Evolutionary conservation across 2,797 vertebrate genomes (phyloP).

Genomic region (Pteropus rufus): DNA sequence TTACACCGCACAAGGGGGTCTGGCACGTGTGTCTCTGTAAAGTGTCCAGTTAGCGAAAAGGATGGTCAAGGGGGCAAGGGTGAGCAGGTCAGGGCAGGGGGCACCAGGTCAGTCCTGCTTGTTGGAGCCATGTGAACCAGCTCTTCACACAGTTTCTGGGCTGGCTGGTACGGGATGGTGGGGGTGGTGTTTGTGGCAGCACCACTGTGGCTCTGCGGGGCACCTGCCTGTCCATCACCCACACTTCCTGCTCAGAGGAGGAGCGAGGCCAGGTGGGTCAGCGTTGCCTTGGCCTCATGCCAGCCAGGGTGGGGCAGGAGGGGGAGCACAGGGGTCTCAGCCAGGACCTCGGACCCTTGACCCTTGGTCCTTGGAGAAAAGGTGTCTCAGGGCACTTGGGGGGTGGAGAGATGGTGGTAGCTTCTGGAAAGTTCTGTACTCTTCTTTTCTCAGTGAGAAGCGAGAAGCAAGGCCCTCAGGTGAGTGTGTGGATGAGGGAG

Average conservation of each 20-base stretch:
- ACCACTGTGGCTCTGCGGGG: background rate
- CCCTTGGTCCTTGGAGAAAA: background rate
- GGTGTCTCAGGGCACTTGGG: background rate
- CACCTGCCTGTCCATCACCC: background rate
- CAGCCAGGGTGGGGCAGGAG: background rate
- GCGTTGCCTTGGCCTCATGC: fast-evolving
- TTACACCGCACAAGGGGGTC: background rate
- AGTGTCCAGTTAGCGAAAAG: background rate
- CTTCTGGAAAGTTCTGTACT: background rate
- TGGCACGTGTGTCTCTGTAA: too few species aligned
- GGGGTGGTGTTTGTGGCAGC: background rate
- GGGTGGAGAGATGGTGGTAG: background rate
- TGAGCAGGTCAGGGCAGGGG: background rate
- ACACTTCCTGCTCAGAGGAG: background rate
- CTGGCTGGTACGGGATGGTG: background rate
- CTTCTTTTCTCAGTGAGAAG: background rate
- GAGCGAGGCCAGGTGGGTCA: background rate
- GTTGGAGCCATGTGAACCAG: background rate
- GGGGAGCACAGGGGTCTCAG: background rate
- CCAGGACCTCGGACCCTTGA: background rate
- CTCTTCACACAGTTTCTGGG: background rate
- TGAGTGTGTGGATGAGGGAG: background rate
- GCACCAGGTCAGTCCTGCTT: background rate
- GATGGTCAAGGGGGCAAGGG: background rate
- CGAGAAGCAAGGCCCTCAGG: background rate